phyloP scores from a whole-genome alignment of 2,797 vertebrate species.

The Remorina albescens region DNA sequence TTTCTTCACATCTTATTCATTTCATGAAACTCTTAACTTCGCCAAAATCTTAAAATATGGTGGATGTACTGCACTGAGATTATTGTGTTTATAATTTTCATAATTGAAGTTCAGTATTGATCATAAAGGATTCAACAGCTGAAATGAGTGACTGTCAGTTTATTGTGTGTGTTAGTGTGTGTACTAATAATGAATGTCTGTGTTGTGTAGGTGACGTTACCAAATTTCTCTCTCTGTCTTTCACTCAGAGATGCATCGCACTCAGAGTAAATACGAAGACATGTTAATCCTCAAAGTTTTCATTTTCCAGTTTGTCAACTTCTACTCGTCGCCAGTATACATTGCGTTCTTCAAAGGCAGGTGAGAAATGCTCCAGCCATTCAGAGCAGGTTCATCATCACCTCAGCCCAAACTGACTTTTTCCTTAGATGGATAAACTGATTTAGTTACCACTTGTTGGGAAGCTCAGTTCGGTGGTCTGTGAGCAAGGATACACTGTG shows the following conservation, averaged over 20 bases:
- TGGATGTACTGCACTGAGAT: too few species aligned
- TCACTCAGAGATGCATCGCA: conserved; percentile 87
- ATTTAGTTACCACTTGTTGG: not conserved
- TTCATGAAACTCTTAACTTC: too few species aligned
- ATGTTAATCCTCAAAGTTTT: conserved; percentile 89
- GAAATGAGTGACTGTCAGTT: not conserved
- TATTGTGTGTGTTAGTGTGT: not conserved
- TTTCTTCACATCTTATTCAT: not conserved
- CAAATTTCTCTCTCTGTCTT: not conserved
- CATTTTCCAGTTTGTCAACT: conserved; percentile 89
- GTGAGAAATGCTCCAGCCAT: conserved; percentile 56
- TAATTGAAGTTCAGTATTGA: not conserved
- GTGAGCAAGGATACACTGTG: not conserved
- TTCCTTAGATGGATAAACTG: not conserved
- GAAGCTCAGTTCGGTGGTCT: too few species aligned
- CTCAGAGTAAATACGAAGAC: conserved; percentile 87
- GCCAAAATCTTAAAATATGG: too few species aligned
- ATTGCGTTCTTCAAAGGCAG: conserved; percentile 87
- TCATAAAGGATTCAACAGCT: not conserved
- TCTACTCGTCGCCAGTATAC: conserved; percentile 83
- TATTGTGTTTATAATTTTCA: too few species aligned
- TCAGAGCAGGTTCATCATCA: not conserved
- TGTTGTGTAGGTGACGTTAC: not conserved
- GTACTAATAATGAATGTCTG: too few species aligned
- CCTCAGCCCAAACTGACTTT: not conserved